Conservation (phyloP, 2,888 invertebrate species). For the Octodonta nipae region DNA sequence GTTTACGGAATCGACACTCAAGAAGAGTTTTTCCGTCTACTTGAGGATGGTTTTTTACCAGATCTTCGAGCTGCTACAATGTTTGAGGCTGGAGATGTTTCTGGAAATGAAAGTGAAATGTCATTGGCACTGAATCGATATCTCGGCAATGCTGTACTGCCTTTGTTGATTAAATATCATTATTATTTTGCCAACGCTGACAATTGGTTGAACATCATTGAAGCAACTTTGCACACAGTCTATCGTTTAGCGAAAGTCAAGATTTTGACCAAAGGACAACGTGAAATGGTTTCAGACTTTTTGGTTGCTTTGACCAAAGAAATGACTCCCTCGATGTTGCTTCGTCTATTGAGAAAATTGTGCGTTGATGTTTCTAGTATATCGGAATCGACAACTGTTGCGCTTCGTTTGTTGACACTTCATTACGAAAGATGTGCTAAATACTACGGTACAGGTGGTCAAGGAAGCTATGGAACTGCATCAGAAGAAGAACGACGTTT, state of each 20-base stretch:
- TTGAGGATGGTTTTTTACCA: conserved; percentile 96
- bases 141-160: conserved; percentile 94
- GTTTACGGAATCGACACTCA: conserved; percentile 99
- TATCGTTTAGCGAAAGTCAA: conserved; percentile 91
- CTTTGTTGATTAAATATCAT: conserved; percentile 87
- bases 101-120: conserved; percentile 95
- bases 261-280: conserved; percentile 57
- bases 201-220: conserved; percentile 86
- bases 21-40: conserved; percentile 82
- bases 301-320: conserved; percentile 82
- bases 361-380: no score
- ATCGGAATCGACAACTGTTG: no score
- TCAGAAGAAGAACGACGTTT: no score
- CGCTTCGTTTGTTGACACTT: no score
- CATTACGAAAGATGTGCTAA: no score
- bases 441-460: no score
- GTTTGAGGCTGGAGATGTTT: conserved; percentile 76
- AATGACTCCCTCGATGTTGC: no score
- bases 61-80: conserved; percentile 95
- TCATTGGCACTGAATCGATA: conserved; percentile 97
- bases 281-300: conserved; percentile 97
- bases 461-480: no score
- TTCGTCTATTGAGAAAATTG: no score
- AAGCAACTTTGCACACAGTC: conserved; percentile 94
- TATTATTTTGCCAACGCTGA: conserved; percentile 95